These are phyloP conservation scores for Hirudinaria manillensis DNA, from an alignment of 2,888 invertebrate genomes.

Conservation along the genomic window DNA sequence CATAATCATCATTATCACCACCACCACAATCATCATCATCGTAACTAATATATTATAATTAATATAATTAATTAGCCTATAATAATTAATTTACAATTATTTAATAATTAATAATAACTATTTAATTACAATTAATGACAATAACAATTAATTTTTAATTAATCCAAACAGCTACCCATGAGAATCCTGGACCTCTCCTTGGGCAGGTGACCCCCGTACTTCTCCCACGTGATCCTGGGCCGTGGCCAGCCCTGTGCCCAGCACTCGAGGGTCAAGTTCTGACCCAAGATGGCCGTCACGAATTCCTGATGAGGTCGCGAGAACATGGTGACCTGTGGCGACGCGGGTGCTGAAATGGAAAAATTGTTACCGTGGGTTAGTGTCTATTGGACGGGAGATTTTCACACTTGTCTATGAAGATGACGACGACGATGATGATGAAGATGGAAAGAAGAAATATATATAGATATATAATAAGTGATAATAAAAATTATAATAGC, in stretches of 20 bases:
- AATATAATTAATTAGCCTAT: not conserved
- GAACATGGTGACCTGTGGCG: conserved; percentile 6
- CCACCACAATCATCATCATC: too few species aligned
- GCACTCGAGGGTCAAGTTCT: conserved; percentile 88
- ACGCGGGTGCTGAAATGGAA: not conserved
- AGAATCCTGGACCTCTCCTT: conserved; percentile 35
- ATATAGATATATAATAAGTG: too few species aligned
- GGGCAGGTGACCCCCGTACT: conserved; percentile 60
- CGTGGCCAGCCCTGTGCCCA: conserved; percentile 90
- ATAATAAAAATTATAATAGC: too few species aligned
- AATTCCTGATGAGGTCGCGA: not conserved
- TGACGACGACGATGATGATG: conserved; percentile 17
- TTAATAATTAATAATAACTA: not conserved
- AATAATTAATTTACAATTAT: not conserved
- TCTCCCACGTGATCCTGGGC: conserved; percentile 83
- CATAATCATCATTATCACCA: too few species aligned
- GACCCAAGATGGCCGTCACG: conserved; percentile 42
- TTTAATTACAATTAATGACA: not conserved
- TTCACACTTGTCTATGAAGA: not conserved
- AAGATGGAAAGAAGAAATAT: not conserved
- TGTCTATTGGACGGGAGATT: too few species aligned
- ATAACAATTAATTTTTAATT: not conserved
- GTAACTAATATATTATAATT: too few species aligned
- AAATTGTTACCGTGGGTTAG: too few species aligned
- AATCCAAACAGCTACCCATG: not conserved